Evolutionary conservation across 2,888 invertebrate genomes (phyloP).

Genomic region (Drosophila melanosoma): DNA sequence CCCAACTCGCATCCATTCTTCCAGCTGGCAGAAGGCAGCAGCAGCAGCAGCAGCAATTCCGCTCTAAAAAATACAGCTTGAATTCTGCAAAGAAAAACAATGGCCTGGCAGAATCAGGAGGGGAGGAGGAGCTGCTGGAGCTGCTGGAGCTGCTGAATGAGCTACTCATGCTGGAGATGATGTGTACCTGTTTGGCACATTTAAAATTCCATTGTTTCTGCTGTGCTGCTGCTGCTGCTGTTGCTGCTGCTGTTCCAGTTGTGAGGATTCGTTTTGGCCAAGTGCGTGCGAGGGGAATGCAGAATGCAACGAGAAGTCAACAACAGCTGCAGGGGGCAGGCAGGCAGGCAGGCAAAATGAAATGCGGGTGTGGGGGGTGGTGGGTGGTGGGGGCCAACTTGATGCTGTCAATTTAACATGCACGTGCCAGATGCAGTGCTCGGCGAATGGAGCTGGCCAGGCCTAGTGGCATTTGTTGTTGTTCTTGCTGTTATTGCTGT

Average conservation of each 20-base stretch:
- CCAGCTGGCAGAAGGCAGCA: not conserved
- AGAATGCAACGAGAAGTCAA: slow-evolving; percentile 39
- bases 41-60: not conserved
- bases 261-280: slow-evolving; percentile 42
- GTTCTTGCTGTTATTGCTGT: slow-evolving; percentile 61
- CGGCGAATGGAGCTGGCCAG: slow-evolving; percentile 8
- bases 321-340: slow-evolving; percentile 32
- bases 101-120: not conserved
- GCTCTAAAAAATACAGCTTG: slow-evolving; percentile 9
- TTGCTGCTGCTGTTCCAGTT: slow-evolving; percentile 28
- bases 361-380: not conserved
- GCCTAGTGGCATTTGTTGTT: slow-evolving; percentile 35
- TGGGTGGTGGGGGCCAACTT: not conserved
- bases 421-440: slow-evolving; percentile 16
- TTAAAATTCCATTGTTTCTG: slow-evolving; percentile 73
- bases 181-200: slow-evolving; percentile 66
- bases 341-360: slow-evolving; percentile 12
- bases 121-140: not conserved
- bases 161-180: slow-evolving; percentile 34
- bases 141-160: slow-evolving; percentile 1
- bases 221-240: slow-evolving; percentile 30
- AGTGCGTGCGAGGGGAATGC: slow-evolving; percentile 41
- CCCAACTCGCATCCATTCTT: not conserved
- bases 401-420: slow-evolving; percentile 54
- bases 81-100: slow-evolving; percentile 20